These are phyloP conservation scores for Cremastinae sp. DNA, from an alignment of 2,888 invertebrate genomes.

Conservation along the genomic window DNA sequence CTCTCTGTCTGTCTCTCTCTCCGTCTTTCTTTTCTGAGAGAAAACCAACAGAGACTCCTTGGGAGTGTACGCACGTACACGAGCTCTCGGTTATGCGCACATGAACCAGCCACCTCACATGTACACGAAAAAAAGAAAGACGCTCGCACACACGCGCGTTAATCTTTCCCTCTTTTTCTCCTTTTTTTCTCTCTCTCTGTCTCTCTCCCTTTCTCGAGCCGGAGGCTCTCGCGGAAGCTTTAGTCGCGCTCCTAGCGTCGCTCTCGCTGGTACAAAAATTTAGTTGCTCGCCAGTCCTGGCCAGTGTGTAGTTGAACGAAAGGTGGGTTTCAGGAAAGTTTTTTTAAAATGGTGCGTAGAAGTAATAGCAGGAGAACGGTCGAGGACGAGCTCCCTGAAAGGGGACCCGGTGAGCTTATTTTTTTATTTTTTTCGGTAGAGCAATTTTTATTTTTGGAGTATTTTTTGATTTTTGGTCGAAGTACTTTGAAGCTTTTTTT, in stretches of 20 bases:
- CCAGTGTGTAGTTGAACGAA: not conserved
- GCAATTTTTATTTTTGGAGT: slow-evolving; percentile 2
- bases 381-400: slow-evolving; percentile 79
- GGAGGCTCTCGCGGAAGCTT: slow-evolving; percentile 33
- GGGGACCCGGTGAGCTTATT: slow-evolving; percentile 81
- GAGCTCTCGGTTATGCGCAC: slow-evolving; percentile 15
- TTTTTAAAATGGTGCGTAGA: slow-evolving; percentile 79
- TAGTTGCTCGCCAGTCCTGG: not conserved
- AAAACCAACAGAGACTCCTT: not conserved
- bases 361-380: slow-evolving; percentile 66
- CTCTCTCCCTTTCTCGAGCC: slow-evolving; percentile 11
- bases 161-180: slow-evolving; percentile 14
- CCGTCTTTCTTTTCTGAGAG: slow-evolving; percentile 8
- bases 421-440: not conserved
- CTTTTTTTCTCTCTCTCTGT: not conserved
- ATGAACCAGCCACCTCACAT: slow-evolving; percentile 37
- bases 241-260: slow-evolving; percentile 60
- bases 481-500: too few relatives aligned
- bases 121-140: slow-evolving; percentile 22
- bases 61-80: not conserved
- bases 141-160: slow-evolving; percentile 15
- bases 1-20: slow-evolving; percentile 19
- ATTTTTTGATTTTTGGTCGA: not conserved
- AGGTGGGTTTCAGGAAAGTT: not conserved
- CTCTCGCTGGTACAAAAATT: slow-evolving; percentile 43